Base-by-base conservation (phyloP, 1,140 invertebrate species). In the Drosophila pachea region DNA sequence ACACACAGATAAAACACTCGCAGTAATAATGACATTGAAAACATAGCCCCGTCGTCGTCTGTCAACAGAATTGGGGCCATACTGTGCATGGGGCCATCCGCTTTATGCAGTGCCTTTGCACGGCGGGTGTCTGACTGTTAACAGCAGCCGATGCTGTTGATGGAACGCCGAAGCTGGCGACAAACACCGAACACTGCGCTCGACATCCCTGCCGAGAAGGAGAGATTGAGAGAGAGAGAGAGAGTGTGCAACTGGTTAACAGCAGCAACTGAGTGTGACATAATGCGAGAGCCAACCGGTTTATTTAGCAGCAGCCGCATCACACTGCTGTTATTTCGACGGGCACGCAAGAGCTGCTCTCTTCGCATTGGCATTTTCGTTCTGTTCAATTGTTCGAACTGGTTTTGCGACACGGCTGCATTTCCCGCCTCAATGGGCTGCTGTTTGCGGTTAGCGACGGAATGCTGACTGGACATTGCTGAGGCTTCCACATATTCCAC, bases 1-100 rank as follows among this genome's bases (percentile, higher is more conserved):
- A 49, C 12, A 22, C 35, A 33, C 38, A 29, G 38, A n/a, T 61
- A 65, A 40, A 52, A 47, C 54, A 53, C 40, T 38, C 54, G 61
- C 50, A 69, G 64, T 73, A 75, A 83, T 75, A 68, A 72, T 83
- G 78, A 83, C 79, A 83, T 83, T 83, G 78, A 83, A 83, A 84
- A 65, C 58, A 55, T 38, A 61, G 61, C 40, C 47, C 56, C 63
- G 45, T 72, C 45, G 62, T 66, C 47, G 74, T 71, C 53, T 76
- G 77, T 81, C 74, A 81, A 74, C 77, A 76, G 73, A 70, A 70
- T 76, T 49, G 69, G 66, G 66, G 70, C 71, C 61, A 52, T 32
- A 52, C 49, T 52, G 32, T 35, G 49, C 32, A 16, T 52, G 61
- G 66, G 40, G 40, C n/a, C 40, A 61, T 47, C 59, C 64, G 62